Base-by-base conservation (phyloP, 2,797 vertebrate genomes). In the Squalus acanthias region DNA sequence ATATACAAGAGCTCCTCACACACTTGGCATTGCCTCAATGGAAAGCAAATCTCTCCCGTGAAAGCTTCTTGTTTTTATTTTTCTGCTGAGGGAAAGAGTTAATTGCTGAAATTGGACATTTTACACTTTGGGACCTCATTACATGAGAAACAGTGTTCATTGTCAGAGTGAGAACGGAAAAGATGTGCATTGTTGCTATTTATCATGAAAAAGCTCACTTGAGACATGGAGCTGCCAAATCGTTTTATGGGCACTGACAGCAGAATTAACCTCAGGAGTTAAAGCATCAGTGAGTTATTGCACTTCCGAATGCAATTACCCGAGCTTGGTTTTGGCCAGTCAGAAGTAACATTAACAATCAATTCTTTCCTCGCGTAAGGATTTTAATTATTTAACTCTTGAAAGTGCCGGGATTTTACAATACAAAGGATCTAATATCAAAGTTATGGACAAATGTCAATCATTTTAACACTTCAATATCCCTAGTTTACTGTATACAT, bases 41-140 rank as follows among this genome's bases (percentile, higher is more conserved):
- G 96, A 97, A 95, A 97, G 96, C 96, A 96, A 96, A 96, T 46
- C 92, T 89, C 96, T 96, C 60, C 96, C 96, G 96, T 96, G 72
- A 88, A 96, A 93, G 3, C 39, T 67, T 22, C 20, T 46, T 39
- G 3, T 69, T 93, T 93, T 24, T 67, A 93, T 67, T 46, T 91
- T 93, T 20, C 63, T 46, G n/a, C 15, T 22, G n/a, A 93, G 91
- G 39, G n/a, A 69, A 67, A 67, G 91, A 67, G 60, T 93, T 93
- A 67, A 93, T 93, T 67, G 94, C 70, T 76, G 69, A 95, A 95
- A n/a, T 20, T 95, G 70, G 29, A 17, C 29, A 57, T 76, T 57
- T 95, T 72, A 76, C 94, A 76, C 94, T 95, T 74, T n/a, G 50
- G 70, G 29, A 95, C 46, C 46, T 76, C 94, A 95, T 33, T 95